Conservation (phyloP, 2,113 vertebrate genomes). For the Nesoenas mayeri region DNA sequence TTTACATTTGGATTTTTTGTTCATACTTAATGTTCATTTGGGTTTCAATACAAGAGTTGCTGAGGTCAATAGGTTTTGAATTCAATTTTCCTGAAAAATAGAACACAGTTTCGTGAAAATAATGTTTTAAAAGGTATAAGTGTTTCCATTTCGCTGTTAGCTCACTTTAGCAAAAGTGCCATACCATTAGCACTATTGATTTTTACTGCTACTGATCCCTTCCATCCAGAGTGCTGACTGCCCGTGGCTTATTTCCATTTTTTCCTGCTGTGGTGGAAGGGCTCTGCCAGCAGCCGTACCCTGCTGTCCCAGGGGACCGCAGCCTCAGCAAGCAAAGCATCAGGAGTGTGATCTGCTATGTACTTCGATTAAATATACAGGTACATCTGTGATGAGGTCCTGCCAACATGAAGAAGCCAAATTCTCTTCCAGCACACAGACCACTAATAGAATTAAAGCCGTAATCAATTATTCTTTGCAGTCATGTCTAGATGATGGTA, state of each 20-base stretch:
- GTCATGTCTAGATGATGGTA: neutral
- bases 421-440: neutral
- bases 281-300: neutral
- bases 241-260: constrained; percentile 19
- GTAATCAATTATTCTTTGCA: neutral
- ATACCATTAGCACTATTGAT: neutral
- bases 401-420: neutral
- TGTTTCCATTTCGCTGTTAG: neutral
- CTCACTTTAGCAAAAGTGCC: neutral
- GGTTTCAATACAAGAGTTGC: neutral
- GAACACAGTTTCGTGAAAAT: neutral
- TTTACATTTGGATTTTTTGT: neutral
- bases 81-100: neutral
- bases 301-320: neutral
- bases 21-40: neutral
- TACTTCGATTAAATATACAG: neutral
- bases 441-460: neutral
- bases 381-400: neutral
- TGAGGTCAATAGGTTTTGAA: neutral
- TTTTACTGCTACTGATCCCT: neutral
- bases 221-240: neutral
- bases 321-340: neutral
- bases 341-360: neutral
- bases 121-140: neutral
- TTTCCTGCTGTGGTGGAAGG: neutral